Conservation (phyloP, 2,113 vertebrate genomes). For the Oryctolagus cuniculus region mOryCun1.1 NC_091453.1:81861001-81861500, state of each 20-base stretch:
- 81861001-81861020: slow-evolving; percentile 57
- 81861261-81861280: background rate
- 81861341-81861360: too few relatives aligned
- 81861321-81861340: too few relatives aligned
- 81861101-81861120: slow-evolving; percentile 30
- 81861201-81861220: background rate
- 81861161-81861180: background rate
- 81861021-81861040: slow-evolving; percentile 46
- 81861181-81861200: slow-evolving; percentile 59
- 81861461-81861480: too few relatives aligned
- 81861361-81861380: too few relatives aligned
- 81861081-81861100: background rate
- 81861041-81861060: slow-evolving; percentile 69
- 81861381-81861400: too few relatives aligned
- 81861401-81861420: too few relatives aligned
- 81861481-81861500: too few relatives aligned
- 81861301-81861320: too few relatives aligned
- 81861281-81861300: background rate
- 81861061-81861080: slow-evolving; percentile 45
- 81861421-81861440: too few relatives aligned
- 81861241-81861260: slow-evolving; percentile 7
- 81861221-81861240: background rate
- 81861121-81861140: slow-evolving; percentile 29
- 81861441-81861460: too few relatives aligned
- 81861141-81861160: slow-evolving; percentile 56